These are phyloP conservation scores for Vanessa tameamea DNA, from an alignment of 1,140 invertebrate species.

Conservation along the genomic window DNA sequence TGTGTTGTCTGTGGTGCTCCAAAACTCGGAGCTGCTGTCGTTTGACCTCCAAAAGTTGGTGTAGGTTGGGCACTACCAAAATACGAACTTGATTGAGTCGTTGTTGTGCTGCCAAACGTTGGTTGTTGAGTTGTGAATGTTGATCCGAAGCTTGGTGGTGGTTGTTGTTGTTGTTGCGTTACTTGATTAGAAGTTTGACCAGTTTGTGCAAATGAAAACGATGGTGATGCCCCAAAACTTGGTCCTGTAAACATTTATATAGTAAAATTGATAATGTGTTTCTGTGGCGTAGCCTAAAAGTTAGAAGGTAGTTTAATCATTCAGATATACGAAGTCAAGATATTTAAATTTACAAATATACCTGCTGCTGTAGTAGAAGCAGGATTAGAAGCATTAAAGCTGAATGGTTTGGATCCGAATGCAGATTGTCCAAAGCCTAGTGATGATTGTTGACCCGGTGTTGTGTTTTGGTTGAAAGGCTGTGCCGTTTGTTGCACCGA, in stretches of 20 bases:
- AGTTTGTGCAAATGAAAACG: slow-evolving; percentile 15
- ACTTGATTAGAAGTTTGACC: slow-evolving; percentile 18
- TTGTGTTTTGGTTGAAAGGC: slow-evolving; percentile 37
- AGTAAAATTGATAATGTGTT: too few species aligned
- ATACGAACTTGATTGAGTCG: slow-evolving; percentile 12
- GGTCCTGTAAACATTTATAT: slow-evolving; percentile 5
- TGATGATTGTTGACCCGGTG: slow-evolving; percentile 17
- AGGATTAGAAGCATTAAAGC: slow-evolving; percentile 38
- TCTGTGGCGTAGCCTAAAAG: too few species aligned
- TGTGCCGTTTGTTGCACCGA: slow-evolving; percentile 43
- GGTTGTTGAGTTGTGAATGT: slow-evolving; percentile 17
- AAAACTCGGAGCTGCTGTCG: slow-evolving; percentile 13
- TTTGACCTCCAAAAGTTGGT: slow-evolving; percentile 20
- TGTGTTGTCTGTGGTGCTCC: slow-evolving; percentile 2
- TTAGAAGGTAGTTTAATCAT: too few species aligned
- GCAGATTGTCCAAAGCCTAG: slow-evolving; percentile 41
- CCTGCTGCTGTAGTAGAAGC: slow-evolving; percentile 4
- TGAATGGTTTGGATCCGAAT: slow-evolving; percentile 47
- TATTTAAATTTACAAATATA: not conserved
- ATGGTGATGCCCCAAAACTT: slow-evolving; percentile 35
- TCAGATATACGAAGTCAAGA: not conserved
- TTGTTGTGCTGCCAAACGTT: slow-evolving; percentile 39
- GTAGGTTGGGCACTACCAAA: slow-evolving; percentile 14
- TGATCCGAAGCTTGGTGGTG: not conserved
- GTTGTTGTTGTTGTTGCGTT: slow-evolving; percentile 32